Percentiles rank a stretch among this genome's conserved stretches.
phyloP scores from a whole-genome alignment of 2,113 vertebrate genomes.

The Etia nguti region DNA sequence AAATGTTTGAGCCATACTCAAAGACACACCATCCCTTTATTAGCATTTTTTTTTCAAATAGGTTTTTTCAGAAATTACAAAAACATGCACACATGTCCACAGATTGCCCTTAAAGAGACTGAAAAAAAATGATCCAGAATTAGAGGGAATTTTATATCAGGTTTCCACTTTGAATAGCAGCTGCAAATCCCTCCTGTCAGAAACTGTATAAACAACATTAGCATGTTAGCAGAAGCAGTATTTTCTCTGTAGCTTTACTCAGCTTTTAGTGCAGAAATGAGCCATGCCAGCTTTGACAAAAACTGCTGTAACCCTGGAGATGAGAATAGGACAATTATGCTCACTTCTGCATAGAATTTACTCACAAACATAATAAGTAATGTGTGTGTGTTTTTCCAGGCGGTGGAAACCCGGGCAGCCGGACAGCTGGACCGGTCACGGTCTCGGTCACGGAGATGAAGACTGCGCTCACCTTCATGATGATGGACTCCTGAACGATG shows the following conservation, averaged over 20 bases:
- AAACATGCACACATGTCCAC: background rate
- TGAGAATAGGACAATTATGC: fast-evolving
- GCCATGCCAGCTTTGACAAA: fast-evolving
- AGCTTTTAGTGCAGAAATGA: background rate
- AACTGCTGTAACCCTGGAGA: background rate
- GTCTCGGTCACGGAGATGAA: fast-evolving
- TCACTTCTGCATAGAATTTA: background rate
- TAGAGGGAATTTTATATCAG: fast-evolving
- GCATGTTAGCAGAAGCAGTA: background rate
- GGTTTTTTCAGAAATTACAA: background rate
- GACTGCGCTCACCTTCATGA: slow-evolving; percentile 18
- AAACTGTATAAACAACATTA: background rate
- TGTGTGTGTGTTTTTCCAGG: background rate
- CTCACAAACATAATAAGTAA: background rate
- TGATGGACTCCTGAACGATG: slow-evolving; percentile 16
- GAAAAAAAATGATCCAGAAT: background rate
- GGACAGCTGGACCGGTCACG: background rate
- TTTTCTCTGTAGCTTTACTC: fast-evolving
- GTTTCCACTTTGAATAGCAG: background rate
- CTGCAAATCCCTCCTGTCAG: fast-evolving
- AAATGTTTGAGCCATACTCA: background rate
- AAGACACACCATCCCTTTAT: background rate
- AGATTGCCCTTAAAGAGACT: background rate
- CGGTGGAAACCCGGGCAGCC: slow-evolving; percentile 16
- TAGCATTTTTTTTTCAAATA: background rate